Evolutionary conservation across 2,888 invertebrate genomes (phyloP).

Genomic region (Apamea monoglypha): DNA sequence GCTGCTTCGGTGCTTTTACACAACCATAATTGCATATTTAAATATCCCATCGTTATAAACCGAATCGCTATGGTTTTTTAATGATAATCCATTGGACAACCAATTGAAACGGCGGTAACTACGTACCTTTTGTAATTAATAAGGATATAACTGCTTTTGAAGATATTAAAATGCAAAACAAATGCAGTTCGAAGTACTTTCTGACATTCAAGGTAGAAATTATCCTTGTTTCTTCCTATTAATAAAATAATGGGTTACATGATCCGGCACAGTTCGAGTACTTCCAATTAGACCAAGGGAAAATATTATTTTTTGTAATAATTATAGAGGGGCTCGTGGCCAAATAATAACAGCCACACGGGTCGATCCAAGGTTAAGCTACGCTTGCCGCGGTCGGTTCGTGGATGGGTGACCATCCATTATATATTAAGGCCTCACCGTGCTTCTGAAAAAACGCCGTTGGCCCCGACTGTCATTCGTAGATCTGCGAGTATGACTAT

Average conservation of each 20-base stretch:
- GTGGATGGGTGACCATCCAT: no score
- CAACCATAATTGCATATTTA: conserved; percentile 45
- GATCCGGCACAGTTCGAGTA: conserved; percentile 7
- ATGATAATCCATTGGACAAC: conserved; percentile 33
- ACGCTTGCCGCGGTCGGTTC: no score
- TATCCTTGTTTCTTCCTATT: background rate
- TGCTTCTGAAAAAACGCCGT: no score
- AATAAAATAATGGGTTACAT: conserved; percentile 12
- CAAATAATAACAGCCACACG: background rate
- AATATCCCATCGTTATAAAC: conserved; percentile 20
- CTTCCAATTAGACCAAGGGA: conserved; percentile 5
- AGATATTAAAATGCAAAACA: conserved; percentile 26
- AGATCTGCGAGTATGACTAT: background rate
- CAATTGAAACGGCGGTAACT: background rate
- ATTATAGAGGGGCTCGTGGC: background rate
- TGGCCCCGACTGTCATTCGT: no score
- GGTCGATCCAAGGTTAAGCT: background rate
- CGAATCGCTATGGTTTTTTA: conserved; percentile 38
- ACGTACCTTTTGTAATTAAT: conserved; percentile 15
- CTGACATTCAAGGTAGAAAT: background rate
- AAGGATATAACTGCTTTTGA: conserved; percentile 13
- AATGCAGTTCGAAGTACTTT: conserved; percentile 11
- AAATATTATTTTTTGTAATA: conserved; percentile 1
- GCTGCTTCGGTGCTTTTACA: conserved; percentile 31
- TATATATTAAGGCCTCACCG: no score